Percentiles rank a stretch among this genome's conserved stretches.
These are phyloP conservation scores for Melinaea menophilus DNA, from an alignment of 2,888 invertebrate genomes.

Conservation along the genomic window DNA sequence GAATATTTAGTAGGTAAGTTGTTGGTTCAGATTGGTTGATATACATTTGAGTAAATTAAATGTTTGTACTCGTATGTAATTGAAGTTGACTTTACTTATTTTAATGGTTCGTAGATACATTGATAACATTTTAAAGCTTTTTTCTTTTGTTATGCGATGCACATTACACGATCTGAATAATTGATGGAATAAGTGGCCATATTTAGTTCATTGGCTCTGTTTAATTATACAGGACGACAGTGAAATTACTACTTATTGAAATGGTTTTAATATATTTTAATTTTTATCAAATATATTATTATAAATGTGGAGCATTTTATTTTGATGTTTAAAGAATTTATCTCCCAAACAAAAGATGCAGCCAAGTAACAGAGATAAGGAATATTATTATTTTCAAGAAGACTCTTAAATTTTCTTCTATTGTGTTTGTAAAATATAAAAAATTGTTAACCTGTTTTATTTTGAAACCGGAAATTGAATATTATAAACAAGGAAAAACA, in stretches of 20 bases:
- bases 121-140: not conserved
- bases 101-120: not conserved
- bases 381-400: too few species aligned
- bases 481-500: not conserved
- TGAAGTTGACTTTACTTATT: not conserved
- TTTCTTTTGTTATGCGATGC: constrained; percentile 2
- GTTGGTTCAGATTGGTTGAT: too few species aligned
- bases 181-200: constrained; percentile 21
- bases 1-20: too few species aligned
- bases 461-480: not conserved
- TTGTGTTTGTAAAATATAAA: too few species aligned
- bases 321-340: not conserved
- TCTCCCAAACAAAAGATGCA: constrained; percentile 3
- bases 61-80: not conserved
- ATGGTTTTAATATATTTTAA: not conserved
- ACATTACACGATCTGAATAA: constrained; percentile 12
- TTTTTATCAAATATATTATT: not conserved
- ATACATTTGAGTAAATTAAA: too few species aligned
- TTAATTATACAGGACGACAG: constrained; percentile 14
- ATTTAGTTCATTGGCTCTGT: constrained; percentile 17
- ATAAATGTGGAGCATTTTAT: not conserved
- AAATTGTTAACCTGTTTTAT: not conserved
- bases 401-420: too few species aligned
- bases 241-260: not conserved
- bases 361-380: constrained; percentile 7